Base-by-base conservation (phyloP, 1,140 invertebrate genomes). In the Drosophila pseudoananassae region DNA sequence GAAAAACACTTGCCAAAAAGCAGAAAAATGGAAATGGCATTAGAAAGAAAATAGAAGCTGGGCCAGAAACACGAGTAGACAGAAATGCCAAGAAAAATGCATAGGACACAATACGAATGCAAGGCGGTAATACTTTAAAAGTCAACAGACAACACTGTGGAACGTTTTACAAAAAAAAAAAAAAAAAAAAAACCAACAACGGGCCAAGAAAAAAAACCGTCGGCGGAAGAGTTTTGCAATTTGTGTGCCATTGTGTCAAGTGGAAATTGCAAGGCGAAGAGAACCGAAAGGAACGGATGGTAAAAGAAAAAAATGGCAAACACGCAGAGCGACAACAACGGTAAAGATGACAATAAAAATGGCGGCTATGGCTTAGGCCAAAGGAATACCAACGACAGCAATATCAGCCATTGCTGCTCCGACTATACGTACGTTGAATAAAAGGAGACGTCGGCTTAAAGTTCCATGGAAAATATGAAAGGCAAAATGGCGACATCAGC, bases 171-270 rank as follows among this genome's bases (percentile, higher is more conserved):
- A 36, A 36, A n/a, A 36, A 36, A 33, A 33, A 33, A 9, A 9
- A 9, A 33, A 29, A 7, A 8, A 8, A 31, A 33, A 10, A 33
- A 33, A 2, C 33, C 25, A 6, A 27, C 4, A 27, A 27, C 4
- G 5, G 1, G 4, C 3, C 1, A 10, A 36, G 8, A 12, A n/a
- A 36, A 36, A 12, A 43, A 43, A 43, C 6, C n/a, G 40, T 15
- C 40, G 40, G 15, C 40, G 40, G 40, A 43, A 14, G 40, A 43
- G n/a, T 82, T 87, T 85, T 87, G 82, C 82, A 87, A 87, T 85
- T 85, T 85, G 82, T 85, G 82, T 85, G 82, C 82, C 82, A 85
- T 85, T 85, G 82, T 85, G 82, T 85, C 82, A 85, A 85, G 82
- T 85, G 82, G 82, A 85, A 85, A 85, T 85, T 87, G 82, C 78